These are phyloP conservation scores for Calephelis nemesis DNA, from an alignment of 1,140 invertebrate species.

Conservation along the genomic window DNA sequence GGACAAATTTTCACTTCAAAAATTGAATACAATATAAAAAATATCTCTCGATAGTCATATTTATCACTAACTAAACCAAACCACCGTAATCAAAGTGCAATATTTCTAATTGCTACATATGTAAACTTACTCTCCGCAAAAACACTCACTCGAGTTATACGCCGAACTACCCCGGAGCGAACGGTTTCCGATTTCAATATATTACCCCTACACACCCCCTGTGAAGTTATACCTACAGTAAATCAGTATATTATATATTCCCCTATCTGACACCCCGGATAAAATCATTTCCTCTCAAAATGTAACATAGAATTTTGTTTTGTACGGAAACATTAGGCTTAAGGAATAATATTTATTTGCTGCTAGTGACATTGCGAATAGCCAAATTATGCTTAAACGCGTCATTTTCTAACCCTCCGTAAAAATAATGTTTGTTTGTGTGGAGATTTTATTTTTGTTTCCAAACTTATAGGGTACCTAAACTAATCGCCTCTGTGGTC, in stretches of 20 bases:
- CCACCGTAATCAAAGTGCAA: too few relatives aligned
- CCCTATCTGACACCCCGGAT: conserved; percentile 16
- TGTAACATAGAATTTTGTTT: conserved; percentile 9
- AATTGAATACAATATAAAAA: too few relatives aligned
- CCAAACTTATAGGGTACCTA: too few relatives aligned
- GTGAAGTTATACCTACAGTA: conserved; percentile 12
- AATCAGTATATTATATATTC: conserved; percentile 17
- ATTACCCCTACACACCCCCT: conserved; percentile 7
- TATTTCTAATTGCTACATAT: too few relatives aligned
- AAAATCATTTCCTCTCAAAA: conserved; percentile 9
- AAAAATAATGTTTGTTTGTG: too few relatives aligned
- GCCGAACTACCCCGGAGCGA: neutral
- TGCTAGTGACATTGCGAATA: neutral
- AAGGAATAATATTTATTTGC: neutral
- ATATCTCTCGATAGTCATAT: too few relatives aligned
- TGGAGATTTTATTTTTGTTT: too few relatives aligned
- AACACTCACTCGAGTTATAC: conserved; percentile 1
- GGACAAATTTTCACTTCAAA: too few relatives aligned
- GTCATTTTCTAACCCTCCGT: neutral
- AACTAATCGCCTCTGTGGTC: too few relatives aligned
- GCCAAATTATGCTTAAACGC: neutral
- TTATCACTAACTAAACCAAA: too few relatives aligned
- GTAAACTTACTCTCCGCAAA: too few relatives aligned
- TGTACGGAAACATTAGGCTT: conserved; percentile 6
- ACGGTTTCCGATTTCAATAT: conserved; percentile 22